Evolutionary conservation across 30 jellyfish, hydroid and myxozoan genomes (phyloP).

Genomic region (Turritopsis dohrnii): DNA sequence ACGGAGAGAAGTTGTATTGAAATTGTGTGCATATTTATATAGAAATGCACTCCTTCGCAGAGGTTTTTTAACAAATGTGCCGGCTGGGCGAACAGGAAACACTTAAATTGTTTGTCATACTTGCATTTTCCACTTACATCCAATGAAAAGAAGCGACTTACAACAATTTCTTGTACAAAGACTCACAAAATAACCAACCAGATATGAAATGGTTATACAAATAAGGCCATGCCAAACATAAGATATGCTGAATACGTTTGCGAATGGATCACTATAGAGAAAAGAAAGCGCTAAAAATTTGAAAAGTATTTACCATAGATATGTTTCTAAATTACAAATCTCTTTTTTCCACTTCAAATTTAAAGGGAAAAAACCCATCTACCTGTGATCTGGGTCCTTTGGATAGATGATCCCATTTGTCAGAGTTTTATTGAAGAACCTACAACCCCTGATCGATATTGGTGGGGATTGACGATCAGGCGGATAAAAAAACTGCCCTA

Average conservation of each 20-base stretch:
- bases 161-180: neutral
- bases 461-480: slow-evolving; percentile 13
- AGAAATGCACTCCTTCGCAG: no score
- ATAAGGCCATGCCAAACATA: slow-evolving; percentile 20
- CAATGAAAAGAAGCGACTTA: neutral
- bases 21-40: no score
- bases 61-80: neutral
- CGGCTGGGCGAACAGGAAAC: no score
- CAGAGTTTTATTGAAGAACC: neutral
- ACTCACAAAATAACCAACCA: slow-evolving; percentile 21
- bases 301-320: no score
- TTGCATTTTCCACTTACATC: neutral
- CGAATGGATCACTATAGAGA: neutral
- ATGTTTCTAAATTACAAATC: no score
- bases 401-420: slow-evolving; percentile 8
- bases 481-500: slow-evolving; percentile 3
- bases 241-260: neutral
- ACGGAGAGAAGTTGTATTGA: no score
- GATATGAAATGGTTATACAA: neutral
- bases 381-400: slow-evolving; percentile 9
- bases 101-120: no score
- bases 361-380: neutral
- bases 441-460: neutral
- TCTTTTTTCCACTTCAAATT: no score
- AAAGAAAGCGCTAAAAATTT: neutral